These are phyloP conservation scores for Antheraea pernyi DNA, from an alignment of 1,140 invertebrate genomes.

Conservation along the genomic window DNA sequence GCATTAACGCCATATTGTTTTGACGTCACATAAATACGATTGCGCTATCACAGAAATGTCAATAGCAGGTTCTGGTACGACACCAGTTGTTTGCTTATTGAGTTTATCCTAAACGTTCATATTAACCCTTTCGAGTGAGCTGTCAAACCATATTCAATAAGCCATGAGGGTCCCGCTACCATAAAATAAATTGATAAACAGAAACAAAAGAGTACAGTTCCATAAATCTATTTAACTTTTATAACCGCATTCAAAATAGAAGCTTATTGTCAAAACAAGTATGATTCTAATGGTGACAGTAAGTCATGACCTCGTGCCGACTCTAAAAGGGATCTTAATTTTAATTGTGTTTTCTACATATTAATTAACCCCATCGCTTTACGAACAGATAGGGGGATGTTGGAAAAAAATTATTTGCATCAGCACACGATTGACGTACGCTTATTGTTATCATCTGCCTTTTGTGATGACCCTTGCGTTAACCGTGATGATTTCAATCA, in stretches of 20 bases:
- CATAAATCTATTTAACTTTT: conserved; percentile 64
- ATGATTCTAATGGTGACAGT: conserved; percentile 73
- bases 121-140: conserved; percentile 76
- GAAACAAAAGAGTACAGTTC: conserved; percentile 58
- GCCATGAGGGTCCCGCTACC: conserved; percentile 49
- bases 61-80: conserved; percentile 72
- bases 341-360: conserved; percentile 75
- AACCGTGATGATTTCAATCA: conserved; percentile 46
- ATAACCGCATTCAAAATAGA: conserved; percentile 46
- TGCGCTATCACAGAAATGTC: conserved; percentile 67
- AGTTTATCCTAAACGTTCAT: conserved; percentile 75
- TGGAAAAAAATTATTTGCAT: conserved; percentile 77
- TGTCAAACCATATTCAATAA: conserved; percentile 74
- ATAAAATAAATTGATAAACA: conserved; percentile 62
- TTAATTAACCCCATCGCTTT: conserved; percentile 77
- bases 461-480: conserved; percentile 78
- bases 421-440: conserved; percentile 76
- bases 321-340: conserved; percentile 69
- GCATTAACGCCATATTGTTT: not conserved
- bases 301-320: conserved; percentile 68
- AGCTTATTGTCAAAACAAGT: conserved; percentile 66
- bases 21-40: conserved; percentile 22
- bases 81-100: conserved; percentile 78
- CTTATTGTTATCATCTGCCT: conserved; percentile 74
- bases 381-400: conserved; percentile 72